phyloP scores from a whole-genome alignment of 2,888 invertebrate genomes.

The Beris morrisii region DNA sequence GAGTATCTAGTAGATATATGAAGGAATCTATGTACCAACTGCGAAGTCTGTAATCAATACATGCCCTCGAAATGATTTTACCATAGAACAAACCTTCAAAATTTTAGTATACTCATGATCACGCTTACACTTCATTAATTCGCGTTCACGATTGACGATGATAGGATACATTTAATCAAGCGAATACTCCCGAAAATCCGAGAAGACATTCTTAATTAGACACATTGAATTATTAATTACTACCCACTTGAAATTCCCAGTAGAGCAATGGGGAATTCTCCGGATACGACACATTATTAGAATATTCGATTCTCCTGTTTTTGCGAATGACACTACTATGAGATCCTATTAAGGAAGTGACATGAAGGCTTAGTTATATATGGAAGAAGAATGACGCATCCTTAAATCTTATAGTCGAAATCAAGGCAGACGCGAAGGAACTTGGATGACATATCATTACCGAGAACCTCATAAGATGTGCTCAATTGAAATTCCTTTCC shows the following conservation, averaged over 20 bases:
- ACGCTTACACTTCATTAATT: constrained; percentile 9
- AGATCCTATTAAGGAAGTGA: background rate
- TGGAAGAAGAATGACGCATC: constrained; percentile 5
- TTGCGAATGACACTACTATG: constrained; percentile 22
- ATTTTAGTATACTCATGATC: too few species aligned
- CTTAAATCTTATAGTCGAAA: background rate
- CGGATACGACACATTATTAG: constrained; percentile 19
- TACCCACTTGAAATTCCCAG: constrained; percentile 17
- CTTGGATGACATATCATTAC: constrained; percentile 21
- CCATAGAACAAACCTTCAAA: too few species aligned
- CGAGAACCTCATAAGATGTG: constrained; percentile 20
- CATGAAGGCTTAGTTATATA: background rate
- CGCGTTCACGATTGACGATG: background rate
- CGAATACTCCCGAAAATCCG: constrained; percentile 12
- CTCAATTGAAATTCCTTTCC: constrained; percentile 13
- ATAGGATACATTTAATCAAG: constrained; percentile 12
- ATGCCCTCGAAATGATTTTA: too few species aligned
- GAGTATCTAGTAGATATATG: too few species aligned
- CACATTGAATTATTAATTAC: constrained; percentile 29
- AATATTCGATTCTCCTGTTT: constrained; percentile 20
- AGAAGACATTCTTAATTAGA: constrained; percentile 24
- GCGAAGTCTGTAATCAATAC: too few species aligned
- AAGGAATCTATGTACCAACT: too few species aligned
- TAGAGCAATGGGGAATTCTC: background rate
- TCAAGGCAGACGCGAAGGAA: constrained; percentile 2